phyloP scores from a whole-genome alignment of 2,113 vertebrate species.

The Gopherus evgoodei region DNA sequence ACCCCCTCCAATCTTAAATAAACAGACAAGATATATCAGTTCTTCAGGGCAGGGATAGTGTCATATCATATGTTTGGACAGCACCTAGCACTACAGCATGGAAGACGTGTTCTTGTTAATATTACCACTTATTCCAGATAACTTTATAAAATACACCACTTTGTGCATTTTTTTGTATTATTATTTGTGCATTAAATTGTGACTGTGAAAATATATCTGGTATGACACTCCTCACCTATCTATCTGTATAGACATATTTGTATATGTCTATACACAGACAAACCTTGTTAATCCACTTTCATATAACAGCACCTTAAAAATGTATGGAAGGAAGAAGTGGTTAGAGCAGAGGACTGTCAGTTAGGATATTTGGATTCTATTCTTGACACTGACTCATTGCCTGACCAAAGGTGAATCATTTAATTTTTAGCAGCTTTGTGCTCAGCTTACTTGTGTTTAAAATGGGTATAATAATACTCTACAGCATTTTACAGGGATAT shows the following conservation, averaged over 20 bases:
- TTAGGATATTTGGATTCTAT: not conserved
- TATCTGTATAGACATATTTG: not conserved
- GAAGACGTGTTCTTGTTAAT: not conserved
- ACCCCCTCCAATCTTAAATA: not conserved
- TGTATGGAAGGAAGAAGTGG: not conserved
- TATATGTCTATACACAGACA: not conserved
- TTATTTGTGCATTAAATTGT: too few relatives aligned
- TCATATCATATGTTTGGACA: not conserved
- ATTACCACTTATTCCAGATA: fast-evolving
- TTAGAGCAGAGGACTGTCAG: fast-evolving
- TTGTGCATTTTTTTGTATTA: not conserved
- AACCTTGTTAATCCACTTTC: not conserved
- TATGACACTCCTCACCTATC: not conserved
- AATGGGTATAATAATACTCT: not conserved
- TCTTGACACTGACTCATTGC: not conserved
- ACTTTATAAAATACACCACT: not conserved
- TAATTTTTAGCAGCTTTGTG: not conserved
- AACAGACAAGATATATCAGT: fast-evolving
- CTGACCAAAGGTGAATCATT: constrained; percentile 34
- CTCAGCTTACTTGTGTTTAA: constrained; percentile 33
- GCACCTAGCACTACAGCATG: not conserved
- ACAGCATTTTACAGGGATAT: not conserved
- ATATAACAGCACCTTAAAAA: not conserved
- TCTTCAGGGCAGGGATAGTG: not conserved
- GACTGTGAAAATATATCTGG: not conserved